A percentile compares a stretch with the other conserved stretches of the same genome.
These are phyloP conservation scores for Notocelia uddmanniana DNA, from an alignment of 2,888 invertebrate species.

Conservation along the genomic window DNA sequence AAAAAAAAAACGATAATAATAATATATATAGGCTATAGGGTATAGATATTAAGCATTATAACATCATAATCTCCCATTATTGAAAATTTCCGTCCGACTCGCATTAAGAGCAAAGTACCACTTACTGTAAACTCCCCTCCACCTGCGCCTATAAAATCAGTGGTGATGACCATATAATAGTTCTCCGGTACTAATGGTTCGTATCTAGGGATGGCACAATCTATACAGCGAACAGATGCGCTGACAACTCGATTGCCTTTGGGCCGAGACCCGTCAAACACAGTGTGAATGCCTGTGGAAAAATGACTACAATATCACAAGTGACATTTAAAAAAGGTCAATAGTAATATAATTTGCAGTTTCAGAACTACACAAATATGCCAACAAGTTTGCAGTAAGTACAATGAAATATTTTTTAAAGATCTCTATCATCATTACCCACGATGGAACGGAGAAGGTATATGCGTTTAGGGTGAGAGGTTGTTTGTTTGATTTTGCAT, in stretches of 20 bases:
- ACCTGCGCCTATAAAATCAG: slow-evolving; percentile 82
- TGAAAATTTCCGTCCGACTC: neutral
- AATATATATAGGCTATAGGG: no score
- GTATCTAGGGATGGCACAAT: slow-evolving; percentile 85
- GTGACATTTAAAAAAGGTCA: no score
- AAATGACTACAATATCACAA: neutral
- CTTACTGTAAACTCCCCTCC: slow-evolving; percentile 86
- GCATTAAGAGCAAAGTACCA: neutral
- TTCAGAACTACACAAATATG: neutral
- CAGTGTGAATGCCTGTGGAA: slow-evolving; percentile 75
- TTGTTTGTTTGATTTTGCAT: no score
- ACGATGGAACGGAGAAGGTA: no score
- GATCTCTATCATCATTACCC: no score
- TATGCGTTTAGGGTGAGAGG: no score
- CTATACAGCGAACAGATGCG: slow-evolving; percentile 78
- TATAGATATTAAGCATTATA: no score
- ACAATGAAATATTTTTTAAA: no score
- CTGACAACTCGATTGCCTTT: slow-evolving; percentile 79
- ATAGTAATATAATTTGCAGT: neutral
- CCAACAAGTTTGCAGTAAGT: no score
- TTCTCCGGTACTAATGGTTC: slow-evolving; percentile 75
- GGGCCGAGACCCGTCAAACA: slow-evolving; percentile 81
- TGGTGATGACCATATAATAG: slow-evolving; percentile 83
- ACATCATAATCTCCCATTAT: neutral
- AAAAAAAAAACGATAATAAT: no score